These are phyloP conservation scores for Hypomesus transpacificus DNA, from an alignment of 2,113 vertebrate genomes.

Conservation along the genomic window DNA sequence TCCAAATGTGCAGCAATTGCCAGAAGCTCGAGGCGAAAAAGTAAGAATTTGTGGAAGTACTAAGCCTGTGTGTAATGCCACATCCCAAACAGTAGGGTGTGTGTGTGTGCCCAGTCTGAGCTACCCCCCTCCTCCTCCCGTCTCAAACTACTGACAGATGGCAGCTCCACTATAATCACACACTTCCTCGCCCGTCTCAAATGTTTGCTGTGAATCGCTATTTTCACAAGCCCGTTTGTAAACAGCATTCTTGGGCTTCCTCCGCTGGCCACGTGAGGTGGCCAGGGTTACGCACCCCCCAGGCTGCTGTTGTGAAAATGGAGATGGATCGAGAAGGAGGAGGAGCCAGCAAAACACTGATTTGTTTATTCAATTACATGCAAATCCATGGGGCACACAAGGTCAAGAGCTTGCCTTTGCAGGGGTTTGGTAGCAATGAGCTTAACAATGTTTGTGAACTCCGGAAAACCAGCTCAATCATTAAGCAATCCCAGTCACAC, in stretches of 20 bases:
- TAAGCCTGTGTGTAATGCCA: no score
- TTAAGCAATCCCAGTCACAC: no score
- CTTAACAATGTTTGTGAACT: slow-evolving; percentile 34
- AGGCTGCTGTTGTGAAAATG: slow-evolving; percentile 49
- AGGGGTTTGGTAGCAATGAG: slow-evolving; percentile 58
- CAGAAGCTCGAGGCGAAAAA: no score
- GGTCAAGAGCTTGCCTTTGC: slow-evolving; percentile 65
- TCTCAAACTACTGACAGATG: slow-evolving; percentile 59
- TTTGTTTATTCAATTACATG: slow-evolving; percentile 53
- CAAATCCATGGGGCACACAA: slow-evolving; percentile 56
- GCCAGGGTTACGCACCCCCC: slow-evolving; percentile 32
- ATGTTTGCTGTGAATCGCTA: slow-evolving; percentile 51
- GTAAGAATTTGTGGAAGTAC: no score
- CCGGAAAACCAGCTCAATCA: no score
- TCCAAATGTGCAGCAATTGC: no score
- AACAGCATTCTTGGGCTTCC: slow-evolving; percentile 60
- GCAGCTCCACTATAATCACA: slow-evolving; percentile 61
- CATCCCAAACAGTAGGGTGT: slow-evolving; percentile 35
- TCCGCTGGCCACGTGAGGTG: slow-evolving; percentile 36
- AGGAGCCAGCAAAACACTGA: slow-evolving; percentile 20
- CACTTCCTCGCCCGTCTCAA: slow-evolving; percentile 54
- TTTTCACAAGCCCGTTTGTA: slow-evolving; percentile 60
- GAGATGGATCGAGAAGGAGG: slow-evolving; percentile 26
- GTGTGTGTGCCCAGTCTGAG: slow-evolving; percentile 24
- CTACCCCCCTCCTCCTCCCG: slow-evolving; percentile 24